Base-by-base conservation (phyloP, 2,797 vertebrate genomes). In the Okamejei kenojei region DNA sequence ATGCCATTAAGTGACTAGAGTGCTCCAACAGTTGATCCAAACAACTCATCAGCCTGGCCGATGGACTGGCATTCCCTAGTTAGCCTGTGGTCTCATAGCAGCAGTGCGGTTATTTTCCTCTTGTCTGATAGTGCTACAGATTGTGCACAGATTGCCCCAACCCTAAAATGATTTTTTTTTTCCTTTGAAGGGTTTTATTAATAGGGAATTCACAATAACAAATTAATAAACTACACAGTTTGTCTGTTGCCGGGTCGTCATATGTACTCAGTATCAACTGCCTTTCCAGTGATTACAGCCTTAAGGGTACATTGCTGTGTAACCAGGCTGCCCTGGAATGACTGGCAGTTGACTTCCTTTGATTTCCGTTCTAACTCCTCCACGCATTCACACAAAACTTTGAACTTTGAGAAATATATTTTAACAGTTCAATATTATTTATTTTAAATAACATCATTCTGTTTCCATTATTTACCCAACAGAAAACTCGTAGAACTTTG, bases 1-100 rank as follows among this genome's bases (percentile, higher is more conserved):
- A 99, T 98, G 97, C 97, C 98, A 96, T 98, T 98, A 98, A 98
- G 97, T 92, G 95, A 94, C 90, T 82, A 94, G 95, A 96, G 93
- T 95, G 95, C 95, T 95, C 95, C 95, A 95, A 93, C 93, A 32
- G 95, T 91, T 21, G 93, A 94, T 95, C 97, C 95, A 95, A 96
- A 95, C 94, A 96, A 96, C 94, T 96, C 95, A 94, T 94, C 93
- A 38, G 95, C 94, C 93, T 93, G 95, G 93, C 94, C 93, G 65
- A 93, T 93, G 93, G 91, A 94, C 95, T 93, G 71, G 78, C 96
- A 96, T 97, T 97, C 96, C 96, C 95, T 95, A 93, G 97, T 76
- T 38, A 92, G 90, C 71, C 90, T 92, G 71, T 45, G 71, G 90
- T 98, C 94, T 97, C 97, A 96, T 95, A 93, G 97, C 96, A 97